Evolutionary conservation across 2,113 vertebrate species (phyloP).

Genomic region (Erinaceus europaeus): DNA sequence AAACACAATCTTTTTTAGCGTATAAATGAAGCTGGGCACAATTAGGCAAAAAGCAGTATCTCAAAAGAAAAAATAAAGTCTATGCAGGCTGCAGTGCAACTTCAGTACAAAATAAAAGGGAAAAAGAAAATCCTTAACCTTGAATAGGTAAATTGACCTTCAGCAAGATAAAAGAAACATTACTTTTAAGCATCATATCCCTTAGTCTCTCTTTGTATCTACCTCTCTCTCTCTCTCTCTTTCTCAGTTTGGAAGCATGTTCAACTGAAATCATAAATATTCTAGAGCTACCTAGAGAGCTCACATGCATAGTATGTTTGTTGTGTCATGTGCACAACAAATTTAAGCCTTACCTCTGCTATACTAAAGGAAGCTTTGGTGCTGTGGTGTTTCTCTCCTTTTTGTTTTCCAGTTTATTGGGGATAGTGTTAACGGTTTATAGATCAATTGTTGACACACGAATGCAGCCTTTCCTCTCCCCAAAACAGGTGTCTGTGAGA

Average conservation of each 20-base stretch:
- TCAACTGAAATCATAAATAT: not conserved
- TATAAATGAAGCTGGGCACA: constrained; percentile 67
- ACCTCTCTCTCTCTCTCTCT: not conserved
- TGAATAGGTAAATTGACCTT: constrained; percentile 64
- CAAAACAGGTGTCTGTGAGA: no score
- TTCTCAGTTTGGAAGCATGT: not conserved
- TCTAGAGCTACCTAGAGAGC: no score
- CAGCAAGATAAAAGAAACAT: not conserved
- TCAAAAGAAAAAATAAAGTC: constrained; percentile 64
- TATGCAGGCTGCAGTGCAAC: constrained; percentile 58
- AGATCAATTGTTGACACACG: no score
- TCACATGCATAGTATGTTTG: no score
- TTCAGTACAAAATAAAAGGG: constrained; percentile 57
- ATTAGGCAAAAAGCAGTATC: constrained; percentile 64
- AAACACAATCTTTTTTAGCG: constrained; percentile 67
- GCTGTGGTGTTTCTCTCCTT: no score
- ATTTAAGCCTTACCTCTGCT: no score
- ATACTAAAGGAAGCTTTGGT: no score
- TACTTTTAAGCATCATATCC: constrained; percentile 15
- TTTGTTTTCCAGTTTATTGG: no score
- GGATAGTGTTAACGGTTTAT: no score
- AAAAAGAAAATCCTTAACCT: constrained; percentile 60
- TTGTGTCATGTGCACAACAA: no score
- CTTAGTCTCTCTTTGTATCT: constrained; percentile 13
- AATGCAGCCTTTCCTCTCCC: no score